Base-by-base conservation (phyloP, 2,113 vertebrate genomes). In the Euleptes europaea region DNA sequence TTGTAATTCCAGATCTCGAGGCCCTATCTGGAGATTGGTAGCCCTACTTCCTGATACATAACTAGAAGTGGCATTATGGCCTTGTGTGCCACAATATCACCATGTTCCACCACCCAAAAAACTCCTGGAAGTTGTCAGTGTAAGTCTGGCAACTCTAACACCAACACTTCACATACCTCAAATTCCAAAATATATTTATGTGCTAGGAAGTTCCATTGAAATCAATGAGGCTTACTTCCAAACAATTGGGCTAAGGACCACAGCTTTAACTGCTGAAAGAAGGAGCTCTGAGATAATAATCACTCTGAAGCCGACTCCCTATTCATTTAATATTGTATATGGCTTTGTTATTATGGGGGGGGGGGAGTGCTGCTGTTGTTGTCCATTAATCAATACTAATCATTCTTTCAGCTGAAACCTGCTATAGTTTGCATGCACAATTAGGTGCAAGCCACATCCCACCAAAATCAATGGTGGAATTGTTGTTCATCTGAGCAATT, bases 331-430 rank as follows among this genome's bases (percentile, higher is more conserved):
- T 12, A 35, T 67, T 49, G 54, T 63, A 21, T 47, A 21, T n/a
- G 31, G 23, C 35, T 28, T 11, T 69, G 44, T 42, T 78, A 14
- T 28, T 6, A 8, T 54, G 49, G 49, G 15, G 31, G 49, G n/a
- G 15, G 13, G 17, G 17, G 35, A 33, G 21, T 66, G 17, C 78
- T 26, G 21, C 7, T 40, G 40, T 26, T 60, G 17, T 35, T 83
- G 13, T 73, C 76, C n/a, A 73, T 73, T 69, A 73, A 44, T 85
- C 84, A 65, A 85, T 85, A 85, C 69, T 49, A 80, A 80, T 80
- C 38, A 79, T 23, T 73, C 40, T 63, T 85, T 85, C 54, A 72
- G 67, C 76, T 79, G 51, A 72, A 85, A 73, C 42, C 72, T 23
- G 42, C 69, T 73, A 73, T 40, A 80, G 73, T 73, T 80, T n/a